Base-by-base conservation (phyloP, 2,797 vertebrate genomes). In the Pygocentrus nattereri region DNA sequence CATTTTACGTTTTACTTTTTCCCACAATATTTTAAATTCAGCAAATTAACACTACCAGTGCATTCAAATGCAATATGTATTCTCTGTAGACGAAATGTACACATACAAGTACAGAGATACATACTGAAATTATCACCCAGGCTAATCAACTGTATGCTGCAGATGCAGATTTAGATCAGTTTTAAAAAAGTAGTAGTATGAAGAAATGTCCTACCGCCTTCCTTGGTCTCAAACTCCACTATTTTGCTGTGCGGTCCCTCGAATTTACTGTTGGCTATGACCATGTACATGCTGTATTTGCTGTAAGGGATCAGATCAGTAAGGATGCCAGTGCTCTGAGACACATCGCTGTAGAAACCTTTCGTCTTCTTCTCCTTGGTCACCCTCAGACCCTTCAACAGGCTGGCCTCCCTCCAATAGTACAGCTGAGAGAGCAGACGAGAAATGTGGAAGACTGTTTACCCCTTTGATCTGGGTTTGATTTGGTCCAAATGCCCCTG, bases 211-310 rank as follows among this genome's bases (percentile, higher is more conserved):
- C 38, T 95, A 99, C 98, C 96, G 95, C 97, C 98, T 90, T 98
- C 97, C 0, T 95, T 97, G 81, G 97, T 99, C 85, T 92, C 93
- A 90, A 99, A 96, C 49, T 96, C 96, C 91, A 96, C 95, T 1
- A 86, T 86, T 70, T 97, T 96, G 90, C 97, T 98, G 84, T 92
- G 94, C 27, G 96, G 96, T 78, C 98, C 93, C 71, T 99, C 97
- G 13, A 95, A 96, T 74, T 93, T 89, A 67, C 91, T 96, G 88
- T 99, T 99, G 90, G 97, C 96, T 82, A 96, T 97, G 72, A 97
- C 97, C 96, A 99, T 97, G 89, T 96, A 96, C 93, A 98, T 95
- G 86, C 96, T 96, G 92, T 99, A 99, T 88, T 94, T 96, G 56
- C 97, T 98, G 91, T 94, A 99, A 69, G 98, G 97, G 82, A 96